Base-by-base conservation (phyloP, 2,888 invertebrate genomes). In the Epinotia ramella region DNA sequence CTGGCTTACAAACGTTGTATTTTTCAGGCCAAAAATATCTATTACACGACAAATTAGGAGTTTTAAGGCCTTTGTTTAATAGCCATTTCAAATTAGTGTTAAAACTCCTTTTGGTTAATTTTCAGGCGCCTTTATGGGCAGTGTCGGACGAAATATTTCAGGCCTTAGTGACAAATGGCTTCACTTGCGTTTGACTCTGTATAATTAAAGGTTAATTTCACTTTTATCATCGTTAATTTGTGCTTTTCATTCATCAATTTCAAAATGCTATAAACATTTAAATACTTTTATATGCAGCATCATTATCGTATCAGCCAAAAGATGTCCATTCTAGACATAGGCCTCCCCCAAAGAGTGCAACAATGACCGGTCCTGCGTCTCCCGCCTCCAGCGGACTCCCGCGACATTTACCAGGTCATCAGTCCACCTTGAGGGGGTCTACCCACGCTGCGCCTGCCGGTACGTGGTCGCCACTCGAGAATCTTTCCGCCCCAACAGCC, bases 11-110 rank as follows among this genome's bases (percentile, higher is more conserved):
- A 18, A 56, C 13, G 24, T 63, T 57, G 13, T 68, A 56, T 68
- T 73, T 68, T 73, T 68, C 49, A 20, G 56, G 44, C 40, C 68
- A 28, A 67, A 73, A 63, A 73, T 68, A 69, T 69, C 73, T 69
- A 69, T 73, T 73, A 64, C 73, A 73, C 40, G 68, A 69, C 63
- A 63, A 68, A 69, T 73, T 64, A 69, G 44, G 73, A 64, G 63
- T 28, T 73, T 68, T 62, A 62, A 18, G 53, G 73, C 53, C 53
- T 68, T 60, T 46, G 46, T 44, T 63, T 73, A 73, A 73, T 73
- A 28, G 73, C 57, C 68, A 73, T 63, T 56, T 68, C 68, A 73
- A 73, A 63, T 73, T 73, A 69, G 73, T 68, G 68, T 69, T 69
- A 28, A 63, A 73, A 73, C 57, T 73, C 68, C 56, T 57, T 73